phyloP scores from a whole-genome alignment of 2,797 vertebrate species.

The Glossophaga mutica region DNA sequence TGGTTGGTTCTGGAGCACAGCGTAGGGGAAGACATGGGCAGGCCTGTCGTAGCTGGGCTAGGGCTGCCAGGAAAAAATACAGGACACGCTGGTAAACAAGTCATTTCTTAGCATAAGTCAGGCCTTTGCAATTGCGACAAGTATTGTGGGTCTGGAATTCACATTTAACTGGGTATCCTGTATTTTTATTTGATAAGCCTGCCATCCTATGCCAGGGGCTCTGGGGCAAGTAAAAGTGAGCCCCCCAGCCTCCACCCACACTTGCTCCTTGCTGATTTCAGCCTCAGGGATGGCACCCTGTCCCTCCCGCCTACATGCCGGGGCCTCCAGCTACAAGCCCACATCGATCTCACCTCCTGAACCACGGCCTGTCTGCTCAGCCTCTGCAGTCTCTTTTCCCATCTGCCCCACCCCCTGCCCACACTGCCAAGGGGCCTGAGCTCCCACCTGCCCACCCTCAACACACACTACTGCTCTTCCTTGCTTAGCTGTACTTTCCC shows the following conservation, averaged over 20 bases:
- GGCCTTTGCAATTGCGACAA: neutral
- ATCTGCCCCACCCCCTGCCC: no score
- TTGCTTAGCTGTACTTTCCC: neutral
- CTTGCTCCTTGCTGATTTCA: neutral
- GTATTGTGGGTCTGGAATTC: neutral
- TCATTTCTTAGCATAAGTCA: neutral
- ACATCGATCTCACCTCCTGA: neutral
- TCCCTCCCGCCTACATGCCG: fast-evolving
- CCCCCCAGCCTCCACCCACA: fast-evolving
- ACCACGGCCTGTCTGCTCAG: neutral
- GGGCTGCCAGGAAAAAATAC: neutral
- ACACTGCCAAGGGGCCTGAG: no score
- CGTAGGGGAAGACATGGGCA: fast-evolving
- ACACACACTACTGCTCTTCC: neutral
- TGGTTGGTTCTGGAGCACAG: fast-evolving
- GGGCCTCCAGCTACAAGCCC: neutral
- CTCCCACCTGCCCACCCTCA: neutral
- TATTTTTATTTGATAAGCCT: neutral
- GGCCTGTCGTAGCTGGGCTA: neutral
- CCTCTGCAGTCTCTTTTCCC: neutral
- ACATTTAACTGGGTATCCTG: neutral
- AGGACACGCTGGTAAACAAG: fast-evolving
- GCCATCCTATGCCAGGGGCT: neutral
- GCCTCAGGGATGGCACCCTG: neutral
- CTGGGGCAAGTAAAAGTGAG: neutral